Evolutionary conservation across 2,888 invertebrate genomes (phyloP).

Genomic region (Drosophila multiciliata): DNA sequence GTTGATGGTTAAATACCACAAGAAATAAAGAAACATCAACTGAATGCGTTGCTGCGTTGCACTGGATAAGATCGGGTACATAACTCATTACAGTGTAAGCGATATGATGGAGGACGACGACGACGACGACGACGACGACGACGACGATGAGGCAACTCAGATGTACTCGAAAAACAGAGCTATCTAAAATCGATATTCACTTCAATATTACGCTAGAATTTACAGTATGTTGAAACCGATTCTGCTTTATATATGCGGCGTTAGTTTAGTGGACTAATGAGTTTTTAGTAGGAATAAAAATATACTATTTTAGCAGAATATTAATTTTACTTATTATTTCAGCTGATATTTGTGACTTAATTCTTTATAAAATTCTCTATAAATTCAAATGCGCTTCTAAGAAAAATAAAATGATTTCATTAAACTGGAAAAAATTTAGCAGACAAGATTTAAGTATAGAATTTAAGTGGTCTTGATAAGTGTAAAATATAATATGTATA

Average conservation of each 20-base stretch:
- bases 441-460: not conserved
- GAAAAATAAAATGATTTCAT: not conserved
- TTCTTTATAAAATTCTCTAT: not conserved
- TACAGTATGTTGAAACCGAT: not conserved
- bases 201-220: not conserved
- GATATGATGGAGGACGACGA: constrained; percentile 56
- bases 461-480: not conserved
- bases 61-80: constrained; percentile 77
- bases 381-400: not conserved
- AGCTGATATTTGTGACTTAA: not conserved
- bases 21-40: constrained; percentile 16
- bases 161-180: not conserved
- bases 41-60: constrained; percentile 41
- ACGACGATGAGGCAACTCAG: not conserved
- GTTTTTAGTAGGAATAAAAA: not conserved
- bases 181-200: constrained; percentile 8
- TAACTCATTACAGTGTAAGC: constrained; percentile 72
- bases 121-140: not conserved
- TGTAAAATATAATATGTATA: not conserved
- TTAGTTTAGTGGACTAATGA: not conserved
- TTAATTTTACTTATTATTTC: too few relatives aligned
- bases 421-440: not conserved
- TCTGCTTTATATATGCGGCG: not conserved
- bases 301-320: not conserved
- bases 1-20: constrained; percentile 11